Conservation (phyloP, 2,113 vertebrate species). For the Chamaetylas fuelleborni region DNA sequence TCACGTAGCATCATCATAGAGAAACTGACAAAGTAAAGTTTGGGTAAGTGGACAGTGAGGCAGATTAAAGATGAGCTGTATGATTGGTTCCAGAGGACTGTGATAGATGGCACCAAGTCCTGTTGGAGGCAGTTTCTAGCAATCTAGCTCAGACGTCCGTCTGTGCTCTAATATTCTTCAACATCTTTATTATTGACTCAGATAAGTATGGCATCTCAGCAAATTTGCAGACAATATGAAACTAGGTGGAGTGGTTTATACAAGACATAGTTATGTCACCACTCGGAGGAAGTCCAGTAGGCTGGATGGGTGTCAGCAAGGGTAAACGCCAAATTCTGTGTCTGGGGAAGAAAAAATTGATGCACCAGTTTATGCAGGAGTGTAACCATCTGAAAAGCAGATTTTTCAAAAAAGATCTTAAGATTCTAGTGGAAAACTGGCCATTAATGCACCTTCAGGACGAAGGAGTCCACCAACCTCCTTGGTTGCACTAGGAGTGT, state of each 20-base stretch:
- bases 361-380: not conserved
- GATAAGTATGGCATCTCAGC: not conserved
- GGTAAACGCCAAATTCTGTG: not conserved
- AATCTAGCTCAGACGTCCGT: not conserved
- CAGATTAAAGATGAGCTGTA: not conserved
- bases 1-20: not conserved
- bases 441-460: not conserved
- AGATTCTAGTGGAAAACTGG: not conserved
- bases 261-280: not conserved
- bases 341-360: not conserved
- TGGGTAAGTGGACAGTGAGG: not conserved
- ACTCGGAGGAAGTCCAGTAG: not conserved
- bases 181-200: not conserved
- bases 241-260: not conserved
- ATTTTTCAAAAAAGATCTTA: not conserved
- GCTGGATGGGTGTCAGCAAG: not conserved
- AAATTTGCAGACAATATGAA: not conserved
- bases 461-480: not conserved
- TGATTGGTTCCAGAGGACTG: not conserved
- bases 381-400: not conserved
- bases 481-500: rapidly evolving
- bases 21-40: not conserved
- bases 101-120: not conserved
- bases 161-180: not conserved
- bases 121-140: not conserved